Evolutionary conservation across 2,113 vertebrate species (phyloP), one percentile per base, ranked within the genome.

Genomic region (Gadus chalcogrammus): DNA sequence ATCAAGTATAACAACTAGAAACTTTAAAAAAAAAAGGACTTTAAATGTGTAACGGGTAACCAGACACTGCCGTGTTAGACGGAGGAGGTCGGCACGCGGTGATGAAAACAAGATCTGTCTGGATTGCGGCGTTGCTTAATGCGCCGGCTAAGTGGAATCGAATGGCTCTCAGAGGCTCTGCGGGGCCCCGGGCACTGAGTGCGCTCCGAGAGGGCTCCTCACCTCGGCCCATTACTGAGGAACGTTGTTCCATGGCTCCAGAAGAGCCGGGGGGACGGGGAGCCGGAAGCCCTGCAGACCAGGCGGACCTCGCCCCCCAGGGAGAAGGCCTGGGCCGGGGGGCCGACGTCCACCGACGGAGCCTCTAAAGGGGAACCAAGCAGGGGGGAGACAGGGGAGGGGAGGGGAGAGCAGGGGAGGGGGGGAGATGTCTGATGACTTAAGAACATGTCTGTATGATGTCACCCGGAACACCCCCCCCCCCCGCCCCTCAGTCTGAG

Each of bases 241-340:
- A 82, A 55, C 56, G 80, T 85, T 74, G 92, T 94, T 79, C 92
- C 92, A 52, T 84, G 94, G 77, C 82, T 95, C 96, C 96, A 97
- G 81, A 81, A 73, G 72, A 83, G 77, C 72, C 60, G 87, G 17
- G 95, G 95, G 0, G 4, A 59, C 1, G 95, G 95, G 61, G 93
- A 89, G 3, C 95, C 95, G 4, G 92, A 88, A 0, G 91, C 91
- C 0, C 89, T 91, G 86, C 96, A 97, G 90, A 88, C 90, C 62
- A 97, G 82, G 76, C 31, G 82, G 79, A 97, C 90, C 77, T 95
- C 94, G 64, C 88, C 83, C 58, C 94, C 94, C 67, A 87, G 88
- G 69, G 92, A 82, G 77, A 97, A 94, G 0, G 13, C 84, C 87
- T 88, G 90, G 17, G 87, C 91, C 52, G 84, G 85, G 70, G 92